A percentile compares a stretch with the other conserved stretches of the same genome.
Evolutionary conservation across 2,797 vertebrate genomes (phyloP).

Genomic region (Euthynnus affinis): DNA sequence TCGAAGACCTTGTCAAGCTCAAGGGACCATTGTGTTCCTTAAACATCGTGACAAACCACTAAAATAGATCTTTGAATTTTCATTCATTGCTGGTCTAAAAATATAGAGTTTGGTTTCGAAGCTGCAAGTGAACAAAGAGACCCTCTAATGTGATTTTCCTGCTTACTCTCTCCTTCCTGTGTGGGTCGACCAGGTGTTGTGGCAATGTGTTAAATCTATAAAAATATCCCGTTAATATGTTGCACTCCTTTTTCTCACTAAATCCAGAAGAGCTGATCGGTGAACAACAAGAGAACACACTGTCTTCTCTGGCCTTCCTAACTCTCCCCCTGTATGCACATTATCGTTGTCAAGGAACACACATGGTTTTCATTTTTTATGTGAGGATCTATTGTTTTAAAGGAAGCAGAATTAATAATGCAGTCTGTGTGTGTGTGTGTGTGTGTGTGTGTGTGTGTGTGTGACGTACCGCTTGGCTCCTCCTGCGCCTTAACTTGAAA

Average conservation of each 20-base stretch:
- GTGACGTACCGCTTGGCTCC: conserved; percentile 73
- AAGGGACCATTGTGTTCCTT: conserved; percentile 68
- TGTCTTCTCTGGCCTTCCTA: conserved; percentile 22
- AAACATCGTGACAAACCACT: conserved; percentile 71
- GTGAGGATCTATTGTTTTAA: conserved; percentile 64
- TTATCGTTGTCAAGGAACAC: conserved; percentile 43
- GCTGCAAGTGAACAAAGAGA: conserved; percentile 70
- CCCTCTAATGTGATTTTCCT: conserved; percentile 71
- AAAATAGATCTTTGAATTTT: conserved; percentile 79
- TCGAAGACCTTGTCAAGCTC: conserved; percentile 71
- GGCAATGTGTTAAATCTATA: conserved; percentile 47
- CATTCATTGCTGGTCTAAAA: conserved; percentile 73
- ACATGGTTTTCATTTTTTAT: conserved; percentile 60
- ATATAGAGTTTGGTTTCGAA: conserved; percentile 71
- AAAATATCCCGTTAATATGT: conserved; percentile 56
- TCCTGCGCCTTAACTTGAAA: conserved; percentile 84
- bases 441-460: conserved; percentile 32
- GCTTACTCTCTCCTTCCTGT: conserved; percentile 43
- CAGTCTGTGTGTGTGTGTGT: conserved; percentile 30
- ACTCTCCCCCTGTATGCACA: conserved; percentile 34
- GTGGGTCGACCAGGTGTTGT: conserved; percentile 69
- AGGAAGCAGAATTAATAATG: conserved; percentile 56
- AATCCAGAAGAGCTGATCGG: conserved; percentile 34
- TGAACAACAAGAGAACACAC: conserved; percentile 34
- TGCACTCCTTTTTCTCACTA: conserved; percentile 43